These are phyloP conservation scores for Idaea aversata DNA, from an alignment of 2,888 invertebrate genomes.

Conservation along the genomic window DNA sequence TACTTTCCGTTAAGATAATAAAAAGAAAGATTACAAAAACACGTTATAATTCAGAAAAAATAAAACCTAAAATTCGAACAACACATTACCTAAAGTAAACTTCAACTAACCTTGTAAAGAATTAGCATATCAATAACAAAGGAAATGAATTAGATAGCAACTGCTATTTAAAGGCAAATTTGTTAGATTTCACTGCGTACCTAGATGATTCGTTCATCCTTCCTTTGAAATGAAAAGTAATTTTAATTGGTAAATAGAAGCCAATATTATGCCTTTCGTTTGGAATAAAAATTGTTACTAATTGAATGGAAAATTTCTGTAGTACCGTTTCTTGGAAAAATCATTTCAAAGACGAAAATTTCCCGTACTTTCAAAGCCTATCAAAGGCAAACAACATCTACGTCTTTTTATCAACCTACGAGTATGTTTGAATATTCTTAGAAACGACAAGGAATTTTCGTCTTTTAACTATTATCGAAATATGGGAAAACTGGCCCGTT, in stretches of 20 bases:
- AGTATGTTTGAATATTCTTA: too few relatives aligned
- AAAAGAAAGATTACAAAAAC: too few relatives aligned
- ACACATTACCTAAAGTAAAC: neutral
- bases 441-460: too few relatives aligned
- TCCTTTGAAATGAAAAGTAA: neutral
- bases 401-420: too few relatives aligned
- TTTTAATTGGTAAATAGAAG: neutral
- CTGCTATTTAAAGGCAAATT: neutral
- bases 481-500: too few relatives aligned
- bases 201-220: constrained; percentile 1
- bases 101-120: neutral
- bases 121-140: constrained; percentile 41
- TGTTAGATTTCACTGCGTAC: neutral
- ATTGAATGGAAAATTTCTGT: too few relatives aligned
- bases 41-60: neutral
- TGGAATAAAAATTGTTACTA: neutral
- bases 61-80: neutral
- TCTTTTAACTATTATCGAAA: too few relatives aligned
- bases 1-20: too few relatives aligned
- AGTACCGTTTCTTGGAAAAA: too few relatives aligned
- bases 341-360: too few relatives aligned
- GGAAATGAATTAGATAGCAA: constrained; percentile 2
- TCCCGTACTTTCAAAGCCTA: too few relatives aligned
- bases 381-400: too few relatives aligned
- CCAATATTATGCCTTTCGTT: neutral